phyloP scores from a whole-genome alignment of 2,113 vertebrate genomes.

The Ibidorhyncha struthersii region DNA sequence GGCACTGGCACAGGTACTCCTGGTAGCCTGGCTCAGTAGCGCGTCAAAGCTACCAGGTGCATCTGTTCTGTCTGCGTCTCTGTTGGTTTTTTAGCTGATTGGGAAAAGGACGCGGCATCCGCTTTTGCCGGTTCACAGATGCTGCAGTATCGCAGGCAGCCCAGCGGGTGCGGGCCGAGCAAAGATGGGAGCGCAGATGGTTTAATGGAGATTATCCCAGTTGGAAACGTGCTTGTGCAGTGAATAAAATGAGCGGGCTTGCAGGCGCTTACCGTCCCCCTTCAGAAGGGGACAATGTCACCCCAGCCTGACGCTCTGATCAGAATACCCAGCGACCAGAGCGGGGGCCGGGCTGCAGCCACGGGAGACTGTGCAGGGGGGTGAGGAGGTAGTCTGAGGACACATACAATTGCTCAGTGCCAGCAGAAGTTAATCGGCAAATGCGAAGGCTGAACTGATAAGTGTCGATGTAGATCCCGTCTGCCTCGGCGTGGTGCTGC shows the following conservation, averaged over 20 bases:
- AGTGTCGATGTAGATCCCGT: not conserved
- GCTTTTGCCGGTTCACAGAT: slow-evolving; percentile 41
- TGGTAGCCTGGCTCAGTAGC: not conserved
- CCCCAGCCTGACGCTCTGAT: slow-evolving; percentile 48
- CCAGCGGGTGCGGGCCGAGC: slow-evolving; percentile 28
- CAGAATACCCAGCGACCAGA: not conserved
- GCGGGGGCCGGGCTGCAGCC: not conserved
- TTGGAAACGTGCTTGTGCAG: slow-evolving; percentile 72
- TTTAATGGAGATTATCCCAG: slow-evolving; percentile 83
- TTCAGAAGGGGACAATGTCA: slow-evolving; percentile 72
- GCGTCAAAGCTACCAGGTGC: not conserved
- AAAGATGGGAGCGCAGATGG: slow-evolving; percentile 78
- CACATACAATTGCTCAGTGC: not conserved
- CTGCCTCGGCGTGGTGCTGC: not conserved
- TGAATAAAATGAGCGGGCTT: slow-evolving; percentile 69
- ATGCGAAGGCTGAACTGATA: not conserved
- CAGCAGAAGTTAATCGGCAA: not conserved
- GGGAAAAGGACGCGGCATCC: not conserved
- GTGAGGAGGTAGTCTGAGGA: not conserved
- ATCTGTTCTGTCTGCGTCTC: slow-evolving; percentile 61
- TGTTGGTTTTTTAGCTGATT: not conserved
- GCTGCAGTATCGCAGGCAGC: slow-evolving; percentile 46
- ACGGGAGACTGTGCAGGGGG: not conserved
- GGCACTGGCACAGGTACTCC: not conserved
- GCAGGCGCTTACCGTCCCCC: slow-evolving; percentile 33